Conservation (phyloP, 2,888 invertebrate species). For the Chironomus riparius region DNA sequence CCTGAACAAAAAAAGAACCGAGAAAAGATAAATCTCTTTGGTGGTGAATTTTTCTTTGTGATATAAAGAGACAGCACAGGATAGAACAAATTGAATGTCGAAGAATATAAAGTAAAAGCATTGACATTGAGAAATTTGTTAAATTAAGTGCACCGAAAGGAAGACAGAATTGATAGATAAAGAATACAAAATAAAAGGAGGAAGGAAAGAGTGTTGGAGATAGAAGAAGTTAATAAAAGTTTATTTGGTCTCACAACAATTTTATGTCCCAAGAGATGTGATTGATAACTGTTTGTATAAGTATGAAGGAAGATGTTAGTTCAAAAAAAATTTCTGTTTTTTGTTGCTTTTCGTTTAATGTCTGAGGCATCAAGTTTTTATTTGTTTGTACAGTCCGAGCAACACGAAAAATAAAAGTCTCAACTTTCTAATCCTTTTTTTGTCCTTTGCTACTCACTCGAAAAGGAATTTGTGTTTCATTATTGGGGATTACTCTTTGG, state of each 20-base stretch:
- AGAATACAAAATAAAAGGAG: not conserved
- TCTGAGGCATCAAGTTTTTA: no score
- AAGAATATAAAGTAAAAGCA: not conserved
- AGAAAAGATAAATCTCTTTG: not conserved
- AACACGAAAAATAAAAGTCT: no score
- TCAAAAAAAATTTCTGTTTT: no score
- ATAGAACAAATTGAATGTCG: not conserved
- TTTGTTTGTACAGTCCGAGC: no score
- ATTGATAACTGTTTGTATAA: conserved; percentile 2
- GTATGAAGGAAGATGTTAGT: no score
- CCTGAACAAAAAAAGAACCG: not conserved
- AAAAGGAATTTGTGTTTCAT: no score
- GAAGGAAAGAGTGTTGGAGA: not conserved
- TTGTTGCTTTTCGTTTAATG: no score
- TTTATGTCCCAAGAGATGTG: not conserved
- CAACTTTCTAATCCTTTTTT: no score
- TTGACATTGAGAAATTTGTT: conserved; percentile 7
- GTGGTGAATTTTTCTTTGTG: not conserved
- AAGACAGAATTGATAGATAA: not conserved
- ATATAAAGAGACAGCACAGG: not conserved
- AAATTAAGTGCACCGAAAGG: not conserved
- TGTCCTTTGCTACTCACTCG: no score
- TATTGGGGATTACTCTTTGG: no score
- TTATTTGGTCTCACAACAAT: not conserved
- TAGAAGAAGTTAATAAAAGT: conserved; percentile 1